phyloP scores from a whole-genome alignment of 1,140 invertebrate species.

The Sinella curviseta region DNA sequence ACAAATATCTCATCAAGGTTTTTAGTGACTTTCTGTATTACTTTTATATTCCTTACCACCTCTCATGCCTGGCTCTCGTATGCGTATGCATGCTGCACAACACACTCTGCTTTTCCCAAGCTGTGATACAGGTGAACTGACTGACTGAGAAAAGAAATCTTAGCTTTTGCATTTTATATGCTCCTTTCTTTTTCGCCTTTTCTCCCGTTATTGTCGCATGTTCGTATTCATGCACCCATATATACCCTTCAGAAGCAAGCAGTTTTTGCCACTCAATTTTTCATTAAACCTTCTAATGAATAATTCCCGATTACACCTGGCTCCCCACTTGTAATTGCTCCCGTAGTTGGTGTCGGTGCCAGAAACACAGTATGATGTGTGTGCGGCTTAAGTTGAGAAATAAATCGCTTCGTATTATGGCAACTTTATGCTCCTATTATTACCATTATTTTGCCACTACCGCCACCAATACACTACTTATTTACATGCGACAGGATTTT shows the following conservation, averaged over 20 bases:
- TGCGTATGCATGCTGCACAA: no score
- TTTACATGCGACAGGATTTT: not conserved
- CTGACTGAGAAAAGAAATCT: no score
- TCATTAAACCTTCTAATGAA: not conserved
- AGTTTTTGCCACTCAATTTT: not conserved
- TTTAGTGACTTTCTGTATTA: no score
- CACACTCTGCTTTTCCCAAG: no score
- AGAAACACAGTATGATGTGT: not conserved
- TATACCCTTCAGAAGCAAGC: not conserved
- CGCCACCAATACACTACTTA: not conserved
- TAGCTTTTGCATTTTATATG: not conserved
- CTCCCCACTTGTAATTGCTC: not conserved
- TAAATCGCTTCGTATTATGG: not conserved
- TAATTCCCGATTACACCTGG: conserved; percentile 16
- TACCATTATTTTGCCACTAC: not conserved
- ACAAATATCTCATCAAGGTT: not conserved
- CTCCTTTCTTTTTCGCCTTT: conserved; percentile 17
- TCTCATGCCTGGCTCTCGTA: no score
- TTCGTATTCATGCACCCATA: no score
- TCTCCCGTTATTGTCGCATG: no score
- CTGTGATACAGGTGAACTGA: no score
- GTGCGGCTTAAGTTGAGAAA: not conserved
- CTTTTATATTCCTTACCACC: not conserved
- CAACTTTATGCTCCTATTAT: not conserved
- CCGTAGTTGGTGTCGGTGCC: not conserved